phyloP scores from a whole-genome alignment of 2,113 vertebrate species.

The Shinisaurus crocodilurus region DNA sequence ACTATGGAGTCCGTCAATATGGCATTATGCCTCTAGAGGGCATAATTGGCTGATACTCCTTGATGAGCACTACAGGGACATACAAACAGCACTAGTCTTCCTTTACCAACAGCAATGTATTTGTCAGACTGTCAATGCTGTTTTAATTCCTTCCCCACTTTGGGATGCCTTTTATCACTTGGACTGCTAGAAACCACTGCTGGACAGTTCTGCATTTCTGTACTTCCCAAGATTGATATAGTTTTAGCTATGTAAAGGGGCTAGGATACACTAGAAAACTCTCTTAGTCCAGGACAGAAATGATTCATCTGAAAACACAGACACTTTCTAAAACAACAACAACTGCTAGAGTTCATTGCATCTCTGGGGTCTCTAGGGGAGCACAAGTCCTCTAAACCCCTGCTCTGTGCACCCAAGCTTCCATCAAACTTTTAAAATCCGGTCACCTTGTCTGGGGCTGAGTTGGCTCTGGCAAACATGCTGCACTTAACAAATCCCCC shows the following conservation, averaged over 20 bases:
- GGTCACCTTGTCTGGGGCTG: slow-evolving; percentile 14
- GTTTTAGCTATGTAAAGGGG: not conserved
- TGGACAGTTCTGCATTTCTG: not conserved
- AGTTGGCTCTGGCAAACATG: not conserved
- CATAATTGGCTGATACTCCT: not conserved
- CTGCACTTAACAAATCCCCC: slow-evolving; percentile 13
- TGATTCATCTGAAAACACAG: not conserved
- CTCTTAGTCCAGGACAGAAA: slow-evolving; percentile 2
- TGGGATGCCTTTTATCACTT: not conserved
- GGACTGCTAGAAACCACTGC: not conserved
- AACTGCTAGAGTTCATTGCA: not conserved
- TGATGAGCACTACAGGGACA: not conserved
- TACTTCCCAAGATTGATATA: not conserved
- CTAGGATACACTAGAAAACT: not conserved
- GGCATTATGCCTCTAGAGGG: not conserved
- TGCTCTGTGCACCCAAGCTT: slow-evolving; percentile 1
- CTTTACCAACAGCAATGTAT: not conserved
- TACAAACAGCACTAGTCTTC: not conserved
- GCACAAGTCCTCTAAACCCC: accelerated
- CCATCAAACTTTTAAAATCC: slow-evolving; percentile 3
- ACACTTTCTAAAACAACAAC: not conserved
- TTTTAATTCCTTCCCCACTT: not conserved
- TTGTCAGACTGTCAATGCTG: not conserved
- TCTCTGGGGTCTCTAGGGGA: not conserved
- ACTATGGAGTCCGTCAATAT: not conserved